Percentiles rank a stretch among this genome's conserved stretches.
phyloP scores from a whole-genome alignment of 1,140 invertebrate species.

The Pseudachorutes palmiensis region DNA sequence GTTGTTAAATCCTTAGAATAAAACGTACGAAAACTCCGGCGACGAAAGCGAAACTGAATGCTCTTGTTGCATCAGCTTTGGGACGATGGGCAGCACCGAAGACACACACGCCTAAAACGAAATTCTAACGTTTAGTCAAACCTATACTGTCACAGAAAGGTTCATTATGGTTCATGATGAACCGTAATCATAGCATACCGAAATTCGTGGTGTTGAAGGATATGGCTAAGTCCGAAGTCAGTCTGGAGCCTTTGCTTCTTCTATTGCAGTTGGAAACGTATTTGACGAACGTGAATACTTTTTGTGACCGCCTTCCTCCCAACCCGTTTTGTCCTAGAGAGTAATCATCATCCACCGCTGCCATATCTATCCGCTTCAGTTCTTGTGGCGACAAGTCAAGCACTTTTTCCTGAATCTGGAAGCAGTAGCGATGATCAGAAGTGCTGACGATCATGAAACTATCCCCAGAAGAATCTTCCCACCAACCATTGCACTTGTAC shows the following conservation, averaged over 20 bases:
- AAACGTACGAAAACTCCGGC: too few relatives aligned
- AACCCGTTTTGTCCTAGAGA: background rate
- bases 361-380: background rate
- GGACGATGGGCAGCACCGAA: too few relatives aligned
- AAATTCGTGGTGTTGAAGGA: slow-evolving; percentile 1
- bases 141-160: too few relatives aligned
- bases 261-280: background rate
- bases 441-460: slow-evolving; percentile 7
- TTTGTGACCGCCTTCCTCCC: background rate
- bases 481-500: slow-evolving; percentile 8
- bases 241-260: background rate
- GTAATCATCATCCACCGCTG: background rate
- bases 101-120: too few relatives aligned
- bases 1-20: too few relatives aligned
- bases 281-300: background rate
- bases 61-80: too few relatives aligned
- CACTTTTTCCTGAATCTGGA: slow-evolving; percentile 2
- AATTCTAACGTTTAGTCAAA: too few relatives aligned
- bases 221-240: background rate
- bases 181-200: too few relatives aligned
- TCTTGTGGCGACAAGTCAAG: background rate
- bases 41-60: too few relatives aligned
- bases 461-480: background rate
- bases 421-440: background rate
- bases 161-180: too few relatives aligned